These are phyloP conservation scores for Synodontis membranacea DNA, from an alignment of 2,113 vertebrate genomes.

Conservation along the genomic window DNA sequence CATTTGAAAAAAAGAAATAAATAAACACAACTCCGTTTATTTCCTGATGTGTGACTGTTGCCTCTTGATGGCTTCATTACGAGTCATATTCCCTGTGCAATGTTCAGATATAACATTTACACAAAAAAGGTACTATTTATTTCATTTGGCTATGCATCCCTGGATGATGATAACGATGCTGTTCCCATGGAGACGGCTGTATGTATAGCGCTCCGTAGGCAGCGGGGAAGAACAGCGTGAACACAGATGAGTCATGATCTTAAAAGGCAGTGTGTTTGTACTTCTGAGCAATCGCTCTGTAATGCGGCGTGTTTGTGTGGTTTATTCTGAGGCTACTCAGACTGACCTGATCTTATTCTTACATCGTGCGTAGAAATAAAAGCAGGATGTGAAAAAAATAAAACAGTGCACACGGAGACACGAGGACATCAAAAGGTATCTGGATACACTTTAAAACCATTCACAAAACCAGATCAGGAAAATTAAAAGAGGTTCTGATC, in stretches of 20 bases:
- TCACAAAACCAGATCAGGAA: neutral
- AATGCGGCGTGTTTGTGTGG: slow-evolving; percentile 18
- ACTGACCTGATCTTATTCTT: neutral
- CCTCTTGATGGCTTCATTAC: neutral
- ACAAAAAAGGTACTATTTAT: neutral
- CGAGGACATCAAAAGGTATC: neutral
- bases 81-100: neutral
- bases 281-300: slow-evolving; percentile 46
- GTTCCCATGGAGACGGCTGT: slow-evolving; percentile 48
- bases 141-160: slow-evolving; percentile 24
- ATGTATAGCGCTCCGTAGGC: slow-evolving; percentile 54
- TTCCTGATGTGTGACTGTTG: neutral
- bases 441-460: neutral
- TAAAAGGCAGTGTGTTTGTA: slow-evolving; percentile 41
- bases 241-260: slow-evolving; percentile 46
- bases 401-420: neutral
- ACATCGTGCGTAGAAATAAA: neutral
- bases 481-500: neutral
- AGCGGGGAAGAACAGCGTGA: slow-evolving; percentile 47
- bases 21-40: slow-evolving; percentile 18
- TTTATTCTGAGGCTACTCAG: neutral
- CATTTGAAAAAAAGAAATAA: slow-evolving; percentile 11
- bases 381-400: neutral
- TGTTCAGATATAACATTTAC: neutral
- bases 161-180: slow-evolving; percentile 31